These are phyloP conservation scores for Stenodera caucasica DNA, from an alignment of 2,888 invertebrate genomes.

Conservation along the genomic window DNA sequence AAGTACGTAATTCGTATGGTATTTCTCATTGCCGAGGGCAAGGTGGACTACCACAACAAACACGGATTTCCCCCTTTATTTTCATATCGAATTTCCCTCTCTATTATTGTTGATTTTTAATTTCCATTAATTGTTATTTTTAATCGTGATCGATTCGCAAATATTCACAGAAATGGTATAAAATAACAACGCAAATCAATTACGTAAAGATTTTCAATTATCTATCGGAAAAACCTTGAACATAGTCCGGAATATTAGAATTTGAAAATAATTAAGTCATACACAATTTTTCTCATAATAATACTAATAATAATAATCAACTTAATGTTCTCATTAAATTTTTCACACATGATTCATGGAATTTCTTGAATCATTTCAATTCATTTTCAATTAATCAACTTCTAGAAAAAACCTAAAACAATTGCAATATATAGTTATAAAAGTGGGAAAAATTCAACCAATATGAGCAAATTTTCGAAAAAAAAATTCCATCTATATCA, in stretches of 20 bases:
- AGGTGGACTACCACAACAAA: slow-evolving; percentile 6
- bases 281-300: background rate
- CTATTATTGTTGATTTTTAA: background rate
- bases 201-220: background rate
- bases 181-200: background rate
- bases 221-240: background rate
- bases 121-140: background rate
- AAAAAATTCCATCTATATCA: too few relatives aligned
- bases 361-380: background rate
- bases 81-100: background rate
- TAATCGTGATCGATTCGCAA: background rate
- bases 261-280: too few relatives aligned
- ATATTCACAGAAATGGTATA: background rate
- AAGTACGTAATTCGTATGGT: slow-evolving; percentile 12
- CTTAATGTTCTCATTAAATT: background rate
- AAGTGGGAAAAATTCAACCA: background rate
- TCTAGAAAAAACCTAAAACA: too few relatives aligned
- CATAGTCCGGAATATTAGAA: background rate
- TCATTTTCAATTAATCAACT: too few relatives aligned
- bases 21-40: slow-evolving; percentile 15
- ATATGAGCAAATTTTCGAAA: background rate
- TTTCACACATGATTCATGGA: background rate
- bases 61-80: background rate
- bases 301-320: background rate
- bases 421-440: background rate